These are phyloP conservation scores for Oligia latruncula DNA, from an alignment of 2,888 invertebrate genomes.

Conservation along the genomic window DNA sequence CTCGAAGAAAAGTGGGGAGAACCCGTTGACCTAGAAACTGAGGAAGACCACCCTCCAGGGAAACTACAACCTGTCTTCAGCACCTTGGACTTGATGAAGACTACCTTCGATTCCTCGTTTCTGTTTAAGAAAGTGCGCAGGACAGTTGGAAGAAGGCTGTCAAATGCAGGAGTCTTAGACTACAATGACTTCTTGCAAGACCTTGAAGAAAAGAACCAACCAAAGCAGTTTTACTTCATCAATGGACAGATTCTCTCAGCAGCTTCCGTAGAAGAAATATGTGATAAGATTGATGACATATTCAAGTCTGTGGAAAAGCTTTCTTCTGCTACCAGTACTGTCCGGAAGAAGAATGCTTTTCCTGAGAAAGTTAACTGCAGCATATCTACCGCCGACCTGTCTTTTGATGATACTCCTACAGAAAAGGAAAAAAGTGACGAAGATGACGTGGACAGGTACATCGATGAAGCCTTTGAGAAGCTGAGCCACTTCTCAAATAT, in stretches of 20 bases:
- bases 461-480: constrained; percentile 84
- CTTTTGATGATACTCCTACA: constrained; percentile 81
- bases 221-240: constrained; percentile 61
- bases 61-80: constrained; percentile 77
- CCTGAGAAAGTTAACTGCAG: constrained; percentile 83
- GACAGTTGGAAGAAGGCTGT: constrained; percentile 75
- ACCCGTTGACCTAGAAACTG: constrained; percentile 83
- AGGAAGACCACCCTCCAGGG: constrained; percentile 72
- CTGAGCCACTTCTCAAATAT: constrained; percentile 74
- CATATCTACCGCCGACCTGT: constrained; percentile 78
- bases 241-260: constrained; percentile 82
- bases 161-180: constrained; percentile 75
- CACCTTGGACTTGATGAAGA: constrained; percentile 77
- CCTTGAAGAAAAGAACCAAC: constrained; percentile 70
- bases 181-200: constrained; percentile 82
- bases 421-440: constrained; percentile 70
- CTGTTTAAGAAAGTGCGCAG: constrained; percentile 79
- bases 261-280: constrained; percentile 82
- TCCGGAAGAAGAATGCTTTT: constrained; percentile 68
- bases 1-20: constrained; percentile 84
- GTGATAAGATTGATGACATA: constrained; percentile 82
- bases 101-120: constrained; percentile 85
- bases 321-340: constrained; percentile 77
- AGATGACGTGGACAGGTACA: constrained; percentile 80
- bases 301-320: constrained; percentile 85